phyloP scores from a whole-genome alignment of 2,888 invertebrate species.

The Saturnia pavonia region DNA sequence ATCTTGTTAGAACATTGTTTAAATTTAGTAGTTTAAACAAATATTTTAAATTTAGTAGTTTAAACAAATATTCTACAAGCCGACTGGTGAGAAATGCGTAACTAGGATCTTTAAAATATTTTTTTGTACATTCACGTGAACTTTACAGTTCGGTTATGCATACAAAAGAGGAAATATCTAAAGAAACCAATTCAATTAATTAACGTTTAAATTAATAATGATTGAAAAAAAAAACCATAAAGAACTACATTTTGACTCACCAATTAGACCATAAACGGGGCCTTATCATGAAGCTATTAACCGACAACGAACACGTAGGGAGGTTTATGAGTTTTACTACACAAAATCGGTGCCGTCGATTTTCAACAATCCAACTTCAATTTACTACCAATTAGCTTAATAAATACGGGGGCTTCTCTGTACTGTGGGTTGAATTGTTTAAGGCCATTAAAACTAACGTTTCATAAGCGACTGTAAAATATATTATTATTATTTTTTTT shows the following conservation, averaged over 20 bases:
- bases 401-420: slow-evolving; percentile 67
- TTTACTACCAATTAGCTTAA: slow-evolving; percentile 78
- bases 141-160: not conserved
- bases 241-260: slow-evolving; percentile 56
- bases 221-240: slow-evolving; percentile 54
- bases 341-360: slow-evolving; percentile 74
- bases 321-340: slow-evolving; percentile 79
- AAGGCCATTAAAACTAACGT: slow-evolving; percentile 41
- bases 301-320: slow-evolving; percentile 68
- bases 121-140: not conserved
- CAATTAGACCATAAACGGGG: slow-evolving; percentile 73
- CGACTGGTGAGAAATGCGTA: no score
- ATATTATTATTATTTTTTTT: not conserved
- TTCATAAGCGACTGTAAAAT: not conserved
- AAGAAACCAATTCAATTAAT: slow-evolving; percentile 45
- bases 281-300: slow-evolving; percentile 75
- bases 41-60: no score
- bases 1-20: no score
- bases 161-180: not conserved
- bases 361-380: slow-evolving; percentile 69
- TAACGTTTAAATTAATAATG: slow-evolving; percentile 74
- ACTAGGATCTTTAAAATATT: no score
- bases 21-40: no score
- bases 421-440: slow-evolving; percentile 44
- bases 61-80: no score